A percentile compares a stretch with the other conserved stretches of the same genome.
Evolutionary conservation across 37 sponge, comb jelly and placozoan genomes (phyloP).

Genomic region (Spongilla lacustris): DNA sequence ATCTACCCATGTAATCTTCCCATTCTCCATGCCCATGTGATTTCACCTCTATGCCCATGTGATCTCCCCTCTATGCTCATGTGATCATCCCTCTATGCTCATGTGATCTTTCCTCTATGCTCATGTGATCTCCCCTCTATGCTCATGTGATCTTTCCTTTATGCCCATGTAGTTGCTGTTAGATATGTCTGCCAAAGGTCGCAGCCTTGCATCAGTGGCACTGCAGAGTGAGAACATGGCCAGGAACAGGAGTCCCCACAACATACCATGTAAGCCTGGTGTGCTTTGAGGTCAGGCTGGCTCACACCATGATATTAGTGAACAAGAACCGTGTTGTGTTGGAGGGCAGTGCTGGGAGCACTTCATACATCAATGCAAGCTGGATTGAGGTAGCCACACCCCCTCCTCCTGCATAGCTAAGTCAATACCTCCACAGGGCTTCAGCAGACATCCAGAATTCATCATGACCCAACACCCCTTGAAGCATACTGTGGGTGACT

Average conservation of each 20-base stretch:
- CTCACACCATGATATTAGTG: constrained; percentile 27
- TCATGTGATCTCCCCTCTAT: neutral
- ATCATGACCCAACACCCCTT: constrained; percentile 50
- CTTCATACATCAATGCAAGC: constrained; percentile 46
- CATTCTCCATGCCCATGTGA: constrained; percentile 19
- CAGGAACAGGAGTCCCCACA: constrained; percentile 16
- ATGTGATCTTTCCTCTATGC: no score
- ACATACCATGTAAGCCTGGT: constrained; percentile 15
- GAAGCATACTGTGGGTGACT: constrained; percentile 9
- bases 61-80: neutral
- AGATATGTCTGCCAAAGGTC: neutral
- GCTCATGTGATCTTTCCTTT: no score
- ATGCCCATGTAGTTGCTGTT: no score
- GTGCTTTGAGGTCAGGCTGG: no score
- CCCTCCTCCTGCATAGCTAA: no score
- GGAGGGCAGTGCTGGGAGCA: neutral
- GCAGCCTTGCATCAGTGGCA: constrained; percentile 2
- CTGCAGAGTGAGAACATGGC: neutral
- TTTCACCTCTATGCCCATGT: neutral
- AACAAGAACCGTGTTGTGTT: constrained; percentile 29
- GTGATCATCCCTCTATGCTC: neutral
- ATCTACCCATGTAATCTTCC: constrained; percentile 12
- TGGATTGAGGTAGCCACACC: constrained; percentile 4
- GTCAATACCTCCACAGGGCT: neutral
- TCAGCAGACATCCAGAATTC: constrained; percentile 24